Conservation (phyloP, 2,113 vertebrate species). For the Telmatochromis sp. region DNA sequence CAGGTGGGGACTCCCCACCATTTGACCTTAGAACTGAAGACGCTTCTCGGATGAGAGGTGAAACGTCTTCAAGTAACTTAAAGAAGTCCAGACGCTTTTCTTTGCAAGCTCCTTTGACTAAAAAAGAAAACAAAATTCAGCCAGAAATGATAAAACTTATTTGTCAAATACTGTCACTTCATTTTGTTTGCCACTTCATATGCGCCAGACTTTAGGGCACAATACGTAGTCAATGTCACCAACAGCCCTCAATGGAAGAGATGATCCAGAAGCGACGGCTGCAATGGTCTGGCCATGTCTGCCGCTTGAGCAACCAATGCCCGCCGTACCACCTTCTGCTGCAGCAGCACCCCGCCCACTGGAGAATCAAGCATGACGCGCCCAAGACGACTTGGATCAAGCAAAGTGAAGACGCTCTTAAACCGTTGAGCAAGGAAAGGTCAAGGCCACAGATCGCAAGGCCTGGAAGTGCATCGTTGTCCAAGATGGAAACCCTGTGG, state of each 20-base stretch:
- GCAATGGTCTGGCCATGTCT: not conserved
- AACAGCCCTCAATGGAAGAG: not conserved
- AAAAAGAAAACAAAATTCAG: not conserved
- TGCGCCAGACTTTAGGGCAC: not conserved
- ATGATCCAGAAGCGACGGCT: not conserved
- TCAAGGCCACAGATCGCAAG: not conserved
- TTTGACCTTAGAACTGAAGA: not conserved
- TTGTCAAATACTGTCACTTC: not conserved
- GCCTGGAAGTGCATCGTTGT: not conserved
- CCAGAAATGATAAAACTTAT: not conserved
- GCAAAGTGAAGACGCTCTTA: not conserved
- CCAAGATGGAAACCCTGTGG: accelerated
- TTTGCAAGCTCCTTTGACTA: too few species aligned
- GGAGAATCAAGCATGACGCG: not conserved
- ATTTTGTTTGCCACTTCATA: not conserved
- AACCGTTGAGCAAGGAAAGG: not conserved
- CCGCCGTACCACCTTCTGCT: not conserved
- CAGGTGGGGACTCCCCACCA: not conserved
- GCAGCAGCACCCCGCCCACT: not conserved
- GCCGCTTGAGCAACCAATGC: not conserved
- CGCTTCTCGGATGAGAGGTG: not conserved
- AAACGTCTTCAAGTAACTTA: not conserved
- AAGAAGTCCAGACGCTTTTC: not conserved
- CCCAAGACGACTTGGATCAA: not conserved
- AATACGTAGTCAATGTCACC: not conserved